Percentiles rank a stretch among this genome's conserved stretches.
These are phyloP conservation scores for Apamea anceps DNA, from an alignment of 2,888 invertebrate genomes.

Conservation along the genomic window DNA sequence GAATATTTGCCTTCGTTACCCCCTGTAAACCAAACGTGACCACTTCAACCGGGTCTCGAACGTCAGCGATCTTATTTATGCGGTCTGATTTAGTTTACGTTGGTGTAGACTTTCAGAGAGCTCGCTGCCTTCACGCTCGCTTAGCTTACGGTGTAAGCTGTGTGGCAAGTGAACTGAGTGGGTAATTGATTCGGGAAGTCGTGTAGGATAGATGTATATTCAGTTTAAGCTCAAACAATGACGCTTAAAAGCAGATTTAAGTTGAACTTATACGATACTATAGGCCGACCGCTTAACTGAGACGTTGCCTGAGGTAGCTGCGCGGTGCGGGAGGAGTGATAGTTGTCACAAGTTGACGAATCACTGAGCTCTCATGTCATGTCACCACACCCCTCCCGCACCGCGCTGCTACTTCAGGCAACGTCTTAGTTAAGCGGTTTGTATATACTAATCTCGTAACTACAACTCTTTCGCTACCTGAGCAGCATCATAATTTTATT, in stretches of 20 bases:
- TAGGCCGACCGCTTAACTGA: too few species aligned
- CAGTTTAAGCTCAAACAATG: too few species aligned
- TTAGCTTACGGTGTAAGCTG: slow-evolving; percentile 24
- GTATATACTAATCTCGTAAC: background rate
- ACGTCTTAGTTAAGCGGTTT: too few species aligned
- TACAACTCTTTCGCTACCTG: background rate
- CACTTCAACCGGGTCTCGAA: slow-evolving; percentile 49
- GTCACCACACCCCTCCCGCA: too few species aligned
- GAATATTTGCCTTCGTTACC: slow-evolving; percentile 57
- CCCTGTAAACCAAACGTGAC: slow-evolving; percentile 55
- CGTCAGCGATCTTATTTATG: slow-evolving; percentile 62
- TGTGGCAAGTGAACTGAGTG: background rate
- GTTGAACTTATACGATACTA: background rate
- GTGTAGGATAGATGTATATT: background rate
- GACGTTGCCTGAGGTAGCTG: too few species aligned
- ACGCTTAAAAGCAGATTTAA: background rate
- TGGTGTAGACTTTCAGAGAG: slow-evolving; percentile 36
- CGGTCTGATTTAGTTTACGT: slow-evolving; percentile 55
- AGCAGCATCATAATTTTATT: background rate
- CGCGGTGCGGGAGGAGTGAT: too few species aligned
- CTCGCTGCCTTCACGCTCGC: slow-evolving; percentile 37
- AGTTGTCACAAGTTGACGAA: too few species aligned
- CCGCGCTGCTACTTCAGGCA: too few species aligned
- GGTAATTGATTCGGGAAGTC: background rate
- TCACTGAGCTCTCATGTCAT: too few species aligned